Conservation (phyloP, 53 echinoderm and acorn worm genomes). For the Astropecten irregularis region DNA sequence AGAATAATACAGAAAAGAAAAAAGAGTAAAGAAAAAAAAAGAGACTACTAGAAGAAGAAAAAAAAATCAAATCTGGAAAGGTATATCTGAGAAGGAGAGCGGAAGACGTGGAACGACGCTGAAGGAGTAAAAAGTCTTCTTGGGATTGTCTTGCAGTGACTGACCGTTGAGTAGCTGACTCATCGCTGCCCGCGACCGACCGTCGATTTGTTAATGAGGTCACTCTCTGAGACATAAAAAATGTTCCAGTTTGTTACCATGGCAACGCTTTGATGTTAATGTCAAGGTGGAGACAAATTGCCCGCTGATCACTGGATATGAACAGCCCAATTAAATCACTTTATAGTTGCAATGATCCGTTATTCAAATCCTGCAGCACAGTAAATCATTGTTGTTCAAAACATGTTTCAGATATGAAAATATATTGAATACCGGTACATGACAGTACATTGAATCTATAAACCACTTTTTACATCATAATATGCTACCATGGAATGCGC, state of each 20-base stretch:
- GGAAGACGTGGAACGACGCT: neutral
- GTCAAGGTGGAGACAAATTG: no score
- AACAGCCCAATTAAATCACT: no score
- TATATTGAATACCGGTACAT: no score
- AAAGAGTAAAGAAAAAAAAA: neutral
- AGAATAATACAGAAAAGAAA: neutral
- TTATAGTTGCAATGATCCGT: no score
- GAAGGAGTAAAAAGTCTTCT: slow-evolving; percentile 9
- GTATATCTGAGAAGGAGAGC: neutral
- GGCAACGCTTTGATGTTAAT: neutral
- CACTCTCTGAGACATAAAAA: neutral
- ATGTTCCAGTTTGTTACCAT: neutral
- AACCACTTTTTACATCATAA: no score
- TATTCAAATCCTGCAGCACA: no score
- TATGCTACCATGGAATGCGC: no score
- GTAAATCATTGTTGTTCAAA: no score
- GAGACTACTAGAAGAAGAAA: neutral
- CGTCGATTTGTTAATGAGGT: slow-evolving; percentile 12
- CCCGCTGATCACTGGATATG: no score
- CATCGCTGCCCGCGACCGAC: slow-evolving; percentile 8
- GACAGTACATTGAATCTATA: no score
- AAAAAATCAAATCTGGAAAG: slow-evolving; percentile 4
- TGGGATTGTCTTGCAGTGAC: slow-evolving; percentile 57
- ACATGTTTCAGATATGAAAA: no score
- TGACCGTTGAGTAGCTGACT: slow-evolving; percentile 45